Conservation (phyloP, 2,797 vertebrate genomes). For the Sebastes trivittatus region DNA sequence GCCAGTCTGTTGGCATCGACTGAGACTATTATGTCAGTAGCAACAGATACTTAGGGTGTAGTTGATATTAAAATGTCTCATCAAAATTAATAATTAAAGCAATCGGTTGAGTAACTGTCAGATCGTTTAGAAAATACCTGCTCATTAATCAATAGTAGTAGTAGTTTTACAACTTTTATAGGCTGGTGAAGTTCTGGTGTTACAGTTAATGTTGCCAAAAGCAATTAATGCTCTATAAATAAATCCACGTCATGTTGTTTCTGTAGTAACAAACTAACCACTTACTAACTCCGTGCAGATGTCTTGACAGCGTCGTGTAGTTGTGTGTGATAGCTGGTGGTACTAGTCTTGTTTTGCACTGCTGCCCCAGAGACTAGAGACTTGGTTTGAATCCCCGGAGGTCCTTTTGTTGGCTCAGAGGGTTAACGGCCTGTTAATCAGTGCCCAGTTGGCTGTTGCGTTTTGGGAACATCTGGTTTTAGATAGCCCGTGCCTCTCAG, state of each 20-base stretch:
- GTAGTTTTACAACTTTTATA: background rate
- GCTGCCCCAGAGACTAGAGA: slow-evolving; percentile 17
- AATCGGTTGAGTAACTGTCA: background rate
- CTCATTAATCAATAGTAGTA: background rate
- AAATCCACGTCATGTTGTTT: background rate
- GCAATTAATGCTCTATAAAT: background rate
- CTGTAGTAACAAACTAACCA: background rate
- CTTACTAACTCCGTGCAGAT: background rate
- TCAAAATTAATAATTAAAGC: background rate
- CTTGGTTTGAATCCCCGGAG: slow-evolving; percentile 17
- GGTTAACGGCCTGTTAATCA: slow-evolving; percentile 57
- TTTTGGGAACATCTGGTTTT: slow-evolving; percentile 68
- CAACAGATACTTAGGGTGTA: background rate
- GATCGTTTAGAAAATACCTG: background rate
- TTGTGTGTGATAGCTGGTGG: slow-evolving; percentile 13
- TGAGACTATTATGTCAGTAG: background rate
- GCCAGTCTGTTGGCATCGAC: background rate
- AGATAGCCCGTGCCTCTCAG: slow-evolving; percentile 49
- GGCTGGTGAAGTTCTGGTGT: background rate
- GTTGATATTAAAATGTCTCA: background rate
- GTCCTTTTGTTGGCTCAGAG: slow-evolving; percentile 43
- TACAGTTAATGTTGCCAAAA: background rate
- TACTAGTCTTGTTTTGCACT: background rate
- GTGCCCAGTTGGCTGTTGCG: slow-evolving; percentile 57
- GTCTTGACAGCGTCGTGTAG: background rate